Conservation (phyloP, 2,888 invertebrate genomes). For the Nematopogon swammerdamellus region DNA sequence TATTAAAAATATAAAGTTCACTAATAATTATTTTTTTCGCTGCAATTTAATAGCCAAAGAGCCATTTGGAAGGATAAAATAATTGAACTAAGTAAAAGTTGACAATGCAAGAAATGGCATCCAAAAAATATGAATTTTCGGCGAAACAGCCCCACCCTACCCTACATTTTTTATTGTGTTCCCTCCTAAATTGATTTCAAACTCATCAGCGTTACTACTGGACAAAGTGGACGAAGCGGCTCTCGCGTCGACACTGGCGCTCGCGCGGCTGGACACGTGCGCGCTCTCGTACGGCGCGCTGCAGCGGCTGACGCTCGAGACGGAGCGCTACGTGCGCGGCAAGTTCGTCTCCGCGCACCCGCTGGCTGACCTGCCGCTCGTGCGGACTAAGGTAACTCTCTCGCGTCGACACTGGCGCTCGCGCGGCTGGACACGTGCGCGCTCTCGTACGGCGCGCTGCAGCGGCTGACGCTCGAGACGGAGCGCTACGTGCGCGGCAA, state of each 20-base stretch:
- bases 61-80: too few species aligned
- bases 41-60: too few species aligned
- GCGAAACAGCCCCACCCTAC: too few species aligned
- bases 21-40: too few species aligned
- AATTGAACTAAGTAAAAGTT: too few species aligned
- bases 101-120: too few species aligned
- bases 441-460: constrained; percentile 23
- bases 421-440: constrained; percentile 31
- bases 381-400: constrained; percentile 14
- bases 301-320: constrained; percentile 18
- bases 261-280: constrained; percentile 30
- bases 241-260: constrained; percentile 24
- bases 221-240: too few species aligned
- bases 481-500: constrained; percentile 25
- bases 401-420: constrained; percentile 23
- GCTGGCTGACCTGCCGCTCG: constrained; percentile 24
- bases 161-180: too few species aligned
- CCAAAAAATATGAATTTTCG: too few species aligned
- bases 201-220: too few species aligned
- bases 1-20: too few species aligned
- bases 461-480: constrained; percentile 20
- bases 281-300: constrained; percentile 25
- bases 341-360: constrained; percentile 27
- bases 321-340: constrained; percentile 24
- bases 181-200: too few species aligned